A percentile compares a stretch with the other conserved stretches of the same genome.
Conservation (phyloP, 2,113 vertebrate genomes). For the Aldabrachelys gigantea region DNA sequence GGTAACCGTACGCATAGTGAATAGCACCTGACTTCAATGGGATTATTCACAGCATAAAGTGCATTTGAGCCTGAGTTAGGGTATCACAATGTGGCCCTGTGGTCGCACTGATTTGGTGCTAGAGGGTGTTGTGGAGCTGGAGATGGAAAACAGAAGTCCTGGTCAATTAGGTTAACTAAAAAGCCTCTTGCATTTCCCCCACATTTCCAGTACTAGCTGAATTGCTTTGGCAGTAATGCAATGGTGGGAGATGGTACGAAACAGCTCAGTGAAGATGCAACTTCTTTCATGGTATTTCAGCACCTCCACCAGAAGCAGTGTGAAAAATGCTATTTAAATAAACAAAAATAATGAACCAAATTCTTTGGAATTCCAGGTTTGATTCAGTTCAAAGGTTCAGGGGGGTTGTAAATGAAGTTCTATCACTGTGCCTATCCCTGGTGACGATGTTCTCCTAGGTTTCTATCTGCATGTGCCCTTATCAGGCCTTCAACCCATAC, state of each 20-base stretch:
- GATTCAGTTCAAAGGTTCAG: conserved; percentile 26
- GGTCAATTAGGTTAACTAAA: neutral
- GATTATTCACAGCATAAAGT: neutral
- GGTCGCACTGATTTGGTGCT: neutral
- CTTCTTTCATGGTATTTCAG: conserved; percentile 58
- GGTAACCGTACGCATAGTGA: neutral
- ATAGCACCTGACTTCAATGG: neutral
- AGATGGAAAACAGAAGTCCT: neutral
- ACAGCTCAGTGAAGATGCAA: conserved; percentile 50
- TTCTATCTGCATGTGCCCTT: conserved; percentile 7
- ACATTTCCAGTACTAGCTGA: conserved; percentile 33
- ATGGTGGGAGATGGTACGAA: conserved; percentile 51
- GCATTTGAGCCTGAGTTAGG: neutral
- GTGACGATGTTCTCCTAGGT: neutral
- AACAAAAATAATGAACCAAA: conserved; percentile 62
- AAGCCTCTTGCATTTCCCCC: conserved; percentile 14
- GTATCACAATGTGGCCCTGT: neutral
- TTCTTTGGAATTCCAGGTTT: conserved; percentile 39
- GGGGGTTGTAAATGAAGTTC: conserved; percentile 34
- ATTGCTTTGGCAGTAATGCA: conserved; percentile 12
- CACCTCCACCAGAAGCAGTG: conserved; percentile 37
- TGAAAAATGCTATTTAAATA: neutral
- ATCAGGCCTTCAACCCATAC: neutral
- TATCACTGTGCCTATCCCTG: neutral
- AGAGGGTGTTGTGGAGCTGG: neutral